phyloP scores from a whole-genome alignment of 2,113 vertebrate genomes.

The Sylvietta virens region DNA sequence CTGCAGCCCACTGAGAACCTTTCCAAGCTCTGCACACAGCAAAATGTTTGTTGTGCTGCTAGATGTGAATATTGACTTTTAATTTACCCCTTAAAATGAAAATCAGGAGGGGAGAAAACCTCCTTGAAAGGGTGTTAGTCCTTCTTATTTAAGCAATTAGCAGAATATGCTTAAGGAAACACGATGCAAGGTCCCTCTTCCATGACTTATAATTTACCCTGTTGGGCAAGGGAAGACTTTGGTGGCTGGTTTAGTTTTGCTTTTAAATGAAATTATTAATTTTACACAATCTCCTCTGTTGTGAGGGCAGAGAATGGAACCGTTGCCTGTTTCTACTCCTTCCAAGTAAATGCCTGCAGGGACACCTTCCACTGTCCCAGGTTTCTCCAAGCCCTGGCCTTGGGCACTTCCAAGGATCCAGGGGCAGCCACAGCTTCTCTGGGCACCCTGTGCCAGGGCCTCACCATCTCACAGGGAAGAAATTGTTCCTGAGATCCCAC shows the following conservation, averaged over 20 bases:
- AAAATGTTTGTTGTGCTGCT: neutral
- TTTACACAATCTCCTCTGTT: neutral
- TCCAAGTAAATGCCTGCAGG: neutral
- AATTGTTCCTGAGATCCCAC: neutral
- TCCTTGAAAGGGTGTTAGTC: neutral
- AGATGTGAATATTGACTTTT: conserved; percentile 28
- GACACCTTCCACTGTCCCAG: neutral
- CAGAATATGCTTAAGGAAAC: neutral
- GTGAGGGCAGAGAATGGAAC: neutral
- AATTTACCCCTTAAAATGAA: conserved; percentile 22
- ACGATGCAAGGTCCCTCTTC: neutral
- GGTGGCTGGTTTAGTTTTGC: neutral
- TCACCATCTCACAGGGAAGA: accelerated
- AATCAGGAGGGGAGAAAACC: neutral
- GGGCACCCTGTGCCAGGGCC: neutral
- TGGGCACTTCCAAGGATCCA: neutral
- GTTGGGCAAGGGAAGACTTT: neutral
- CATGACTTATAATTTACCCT: neutral
- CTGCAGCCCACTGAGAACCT: neutral
- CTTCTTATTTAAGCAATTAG: conserved; percentile 21
- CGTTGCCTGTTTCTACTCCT: neutral
- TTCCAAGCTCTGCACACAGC: neutral
- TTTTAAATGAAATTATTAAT: neutral
- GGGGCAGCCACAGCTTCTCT: neutral
- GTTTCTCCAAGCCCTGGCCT: neutral